Evolutionary conservation across 2,797 vertebrate species (phyloP), one percentile per base, ranked within the genome.

Genomic region (Characodon lateralis): DNA sequence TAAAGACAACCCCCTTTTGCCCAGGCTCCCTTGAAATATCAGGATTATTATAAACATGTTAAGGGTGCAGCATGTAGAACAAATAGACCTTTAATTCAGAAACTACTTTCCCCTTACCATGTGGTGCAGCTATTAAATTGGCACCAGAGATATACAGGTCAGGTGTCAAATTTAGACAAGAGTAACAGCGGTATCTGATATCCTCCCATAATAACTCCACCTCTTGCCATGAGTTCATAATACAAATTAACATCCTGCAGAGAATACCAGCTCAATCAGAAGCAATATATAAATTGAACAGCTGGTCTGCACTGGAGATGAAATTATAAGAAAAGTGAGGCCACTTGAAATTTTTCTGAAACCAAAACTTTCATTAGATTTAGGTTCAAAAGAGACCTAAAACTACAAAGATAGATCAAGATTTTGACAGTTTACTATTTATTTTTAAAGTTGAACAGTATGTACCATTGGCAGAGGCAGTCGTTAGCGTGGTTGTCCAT

Each of bases 41-140:
- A 85, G 78, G 73, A 92, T 75, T 35, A 55, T 63, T 68, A 72
- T 69, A 68, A 85, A 92, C 90, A 87, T 93, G 91, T 91, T 48
- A 78, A 72, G 76, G 74, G 84, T 20, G 78, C 65, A 56, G 78
- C 46, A 12, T 69, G 55, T 20, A 26, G 7, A 63, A 39, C 16
- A 2, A 78, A 35, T 69, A 39, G 31, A 53, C 71, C 18, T 74
- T 81, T 88, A 59, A 88, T 83, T 82, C 78, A 71, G 61, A 51
- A 69, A 55, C 39, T 10, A 59, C n/a, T 35, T 59, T 66, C 63
- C 35, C 41, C 35, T 66, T 66, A 39, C 35, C 63, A 41, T 83
- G 77, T 84, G 88, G 79, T 78, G n/a, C 56, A 79, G 81, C 82
- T 83, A 81, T 89, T 87, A 77, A 79, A 79, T 81, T 24, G 41